Percentiles rank a stretch among this genome's conserved stretches.
These are phyloP conservation scores for Pelobates fuscus DNA, from an alignment of 2,113 vertebrate genomes.

Conservation along the genomic window DNA sequence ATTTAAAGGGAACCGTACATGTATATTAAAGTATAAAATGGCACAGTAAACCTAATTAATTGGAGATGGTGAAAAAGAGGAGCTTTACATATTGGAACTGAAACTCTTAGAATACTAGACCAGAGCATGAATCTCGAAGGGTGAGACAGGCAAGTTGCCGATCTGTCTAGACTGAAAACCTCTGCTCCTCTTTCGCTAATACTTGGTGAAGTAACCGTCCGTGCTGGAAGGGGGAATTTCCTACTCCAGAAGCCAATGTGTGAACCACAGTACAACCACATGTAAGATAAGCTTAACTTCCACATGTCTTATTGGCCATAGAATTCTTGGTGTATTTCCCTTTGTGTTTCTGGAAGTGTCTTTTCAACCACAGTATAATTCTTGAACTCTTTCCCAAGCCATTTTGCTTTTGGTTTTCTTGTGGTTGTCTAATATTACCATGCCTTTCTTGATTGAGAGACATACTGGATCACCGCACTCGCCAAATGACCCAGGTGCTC, in stretches of 20 bases:
- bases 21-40: too few species aligned
- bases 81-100: too few species aligned
- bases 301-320: conserved; percentile 16
- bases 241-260: conserved; percentile 11
- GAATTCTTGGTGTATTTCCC: conserved; percentile 1
- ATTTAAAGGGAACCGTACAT: too few species aligned
- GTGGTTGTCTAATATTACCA: conserved; percentile 2
- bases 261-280: conserved; percentile 14
- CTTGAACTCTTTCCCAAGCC: neutral
- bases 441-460: neutral
- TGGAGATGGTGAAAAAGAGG: too few species aligned
- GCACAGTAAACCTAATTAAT: too few species aligned
- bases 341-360: conserved; percentile 20
- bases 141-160: neutral
- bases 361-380: conserved; percentile 11
- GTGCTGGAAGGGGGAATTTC: conserved; percentile 11
- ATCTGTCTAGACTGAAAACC: too few species aligned
- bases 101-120: too few species aligned
- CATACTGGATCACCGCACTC: too few species aligned
- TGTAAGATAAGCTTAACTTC: neutral
- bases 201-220: too few species aligned
- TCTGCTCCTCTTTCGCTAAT: too few species aligned
- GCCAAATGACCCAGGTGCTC: too few species aligned
- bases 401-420: neutral
- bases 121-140: too few species aligned